phyloP scores from a whole-genome alignment of 30 jellyfish, hydroid and myxozoan genomes.

The Sanderia malayensis region DNA sequence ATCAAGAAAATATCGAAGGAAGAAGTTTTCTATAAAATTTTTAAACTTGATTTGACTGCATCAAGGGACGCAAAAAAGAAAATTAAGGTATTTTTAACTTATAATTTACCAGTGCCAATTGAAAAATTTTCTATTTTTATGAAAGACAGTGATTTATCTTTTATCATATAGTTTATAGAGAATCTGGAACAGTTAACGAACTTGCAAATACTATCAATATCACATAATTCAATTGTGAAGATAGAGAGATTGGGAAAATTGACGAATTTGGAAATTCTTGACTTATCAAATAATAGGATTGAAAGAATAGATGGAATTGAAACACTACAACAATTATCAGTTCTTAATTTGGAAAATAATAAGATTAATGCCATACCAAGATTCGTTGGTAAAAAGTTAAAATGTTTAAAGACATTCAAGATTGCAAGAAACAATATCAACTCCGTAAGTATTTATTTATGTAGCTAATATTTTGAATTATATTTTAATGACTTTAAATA shows the following conservation, averaged over 20 bases:
- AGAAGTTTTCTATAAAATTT: constrained; percentile 40
- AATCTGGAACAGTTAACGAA: constrained; percentile 56
- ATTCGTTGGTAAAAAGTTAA: constrained; percentile 64
- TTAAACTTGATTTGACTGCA: constrained; percentile 32
- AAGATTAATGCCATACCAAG: constrained; percentile 47
- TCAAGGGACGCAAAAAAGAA: constrained; percentile 14
- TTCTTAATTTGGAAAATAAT: constrained; percentile 47
- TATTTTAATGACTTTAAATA: too few relatives aligned
- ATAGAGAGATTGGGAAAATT: constrained; percentile 57
- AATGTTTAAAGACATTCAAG: constrained; percentile 41
- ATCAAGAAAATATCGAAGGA: constrained; percentile 43
- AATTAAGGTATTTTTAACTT: too few relatives aligned
- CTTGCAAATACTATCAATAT: constrained; percentile 41
- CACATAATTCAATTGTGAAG: constrained; percentile 49
- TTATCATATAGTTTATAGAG: constrained; percentile 52
- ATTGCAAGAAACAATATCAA: constrained; percentile 42
- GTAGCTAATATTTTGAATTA: neutral
- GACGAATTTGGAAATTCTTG: constrained; percentile 49
- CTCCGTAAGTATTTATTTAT: constrained; percentile 27
- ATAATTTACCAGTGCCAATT: too few relatives aligned
- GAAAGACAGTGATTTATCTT: too few relatives aligned
- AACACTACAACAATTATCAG: constrained; percentile 38
- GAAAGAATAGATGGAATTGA: constrained; percentile 57
- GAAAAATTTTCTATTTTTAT: too few relatives aligned
- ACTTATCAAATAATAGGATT: constrained; percentile 48